Evolutionary conservation across 2,113 vertebrate species (phyloP), one percentile per base, ranked within the genome.

Genomic region (Oryzias curvinotus): DNA sequence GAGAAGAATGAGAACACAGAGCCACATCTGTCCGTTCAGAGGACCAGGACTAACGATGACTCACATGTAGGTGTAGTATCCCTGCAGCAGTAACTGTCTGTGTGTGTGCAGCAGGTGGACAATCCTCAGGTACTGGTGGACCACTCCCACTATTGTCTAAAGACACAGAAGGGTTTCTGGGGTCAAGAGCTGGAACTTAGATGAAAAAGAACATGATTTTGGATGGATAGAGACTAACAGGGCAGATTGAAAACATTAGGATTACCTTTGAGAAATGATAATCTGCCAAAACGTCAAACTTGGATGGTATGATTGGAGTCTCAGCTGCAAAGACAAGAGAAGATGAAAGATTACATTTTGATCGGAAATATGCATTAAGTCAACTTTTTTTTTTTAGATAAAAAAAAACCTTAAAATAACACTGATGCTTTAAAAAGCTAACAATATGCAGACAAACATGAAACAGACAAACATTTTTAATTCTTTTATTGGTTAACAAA

Each of bases 21-120:
- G 19, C 7, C 7, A 4, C 46, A 36, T 47, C 41, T 23, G 1
- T 7, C 30, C 45, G 8, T 10, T 36, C 12, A 36, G 36, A 36
- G 14, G 16, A 4, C 43, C 8, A 44, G 2, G 23, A 47, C 26
- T 5, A 62, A 52, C 45, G 7, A 26, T 54, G 17, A 91, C 94
- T 94, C 83, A 98, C 97, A 91, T 87, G 45, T 93, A 88, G 90
- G 92, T 92, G 81, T 94, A 91, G 13, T 93, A 91, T 7, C 95
- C 96, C 47, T 93, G 91, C 1, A 93, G 90, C 43, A 94, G 88
- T 50, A 95, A 71, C 52, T 94, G 92, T 80, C 87, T 77, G 77
- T 90, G 90, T 0, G 62, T 74, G 68, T 87, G 83, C 80, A 96
- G 85, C 14, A 84, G 62, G 18, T 4, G 71, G 0, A 91, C 83